Evolutionary conservation across 2,113 vertebrate species (phyloP).

Genomic region (Catagonus wagneri): DNA sequence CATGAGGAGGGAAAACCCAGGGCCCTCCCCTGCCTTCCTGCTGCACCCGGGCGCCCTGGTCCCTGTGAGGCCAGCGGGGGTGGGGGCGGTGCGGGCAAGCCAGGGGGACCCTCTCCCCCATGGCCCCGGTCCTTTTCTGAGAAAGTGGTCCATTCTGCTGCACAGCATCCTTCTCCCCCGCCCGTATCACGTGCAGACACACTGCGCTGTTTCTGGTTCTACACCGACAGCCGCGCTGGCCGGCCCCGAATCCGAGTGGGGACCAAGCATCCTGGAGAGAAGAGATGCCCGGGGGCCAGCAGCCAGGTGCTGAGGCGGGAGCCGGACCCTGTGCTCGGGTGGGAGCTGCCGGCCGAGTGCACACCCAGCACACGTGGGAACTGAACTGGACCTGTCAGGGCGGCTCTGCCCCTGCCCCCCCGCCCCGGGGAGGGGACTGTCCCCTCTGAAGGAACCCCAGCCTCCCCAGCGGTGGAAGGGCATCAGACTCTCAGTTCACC

Average conservation of each 20-base stretch:
- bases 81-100: neutral
- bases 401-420: fast-evolving
- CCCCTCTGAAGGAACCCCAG: fast-evolving
- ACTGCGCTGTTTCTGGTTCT: fast-evolving
- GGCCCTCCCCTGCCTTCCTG: neutral
- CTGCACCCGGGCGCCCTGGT: neutral
- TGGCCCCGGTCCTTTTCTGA: fast-evolving
- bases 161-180: too few species aligned
- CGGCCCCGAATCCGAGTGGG: fast-evolving
- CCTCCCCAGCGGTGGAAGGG: too few species aligned
- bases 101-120: fast-evolving
- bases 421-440: neutral
- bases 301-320: neutral
- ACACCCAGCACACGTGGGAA: fast-evolving
- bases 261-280: fast-evolving
- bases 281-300: fast-evolving
- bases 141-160: neutral
- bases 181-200: fast-evolving
- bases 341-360: fast-evolving
- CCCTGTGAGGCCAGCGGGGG: too few species aligned
- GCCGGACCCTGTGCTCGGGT: fast-evolving
- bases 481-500: neutral
- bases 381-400: too few species aligned
- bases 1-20: neutral
- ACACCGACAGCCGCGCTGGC: fast-evolving